Percentiles rank a stretch among this genome's conserved stretches.
These are phyloP conservation scores for Vulpes ferrilata DNA, from an alignment of 2,113 vertebrate genomes.

Conservation along the genomic window DNA sequence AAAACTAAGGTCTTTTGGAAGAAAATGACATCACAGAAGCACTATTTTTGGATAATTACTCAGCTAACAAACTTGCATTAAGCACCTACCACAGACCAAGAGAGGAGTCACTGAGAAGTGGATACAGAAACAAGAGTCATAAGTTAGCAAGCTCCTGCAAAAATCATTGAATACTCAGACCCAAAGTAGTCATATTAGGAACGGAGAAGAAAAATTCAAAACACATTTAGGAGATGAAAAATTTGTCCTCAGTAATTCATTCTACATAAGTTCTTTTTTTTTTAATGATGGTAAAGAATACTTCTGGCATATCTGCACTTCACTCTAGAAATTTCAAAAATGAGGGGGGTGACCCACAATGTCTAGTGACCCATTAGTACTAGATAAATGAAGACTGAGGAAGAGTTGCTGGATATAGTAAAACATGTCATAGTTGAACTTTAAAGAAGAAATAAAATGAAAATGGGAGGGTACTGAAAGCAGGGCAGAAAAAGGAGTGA, in stretches of 20 bases:
- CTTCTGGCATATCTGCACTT: not conserved
- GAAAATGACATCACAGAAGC: not conserved
- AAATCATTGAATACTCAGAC: not conserved
- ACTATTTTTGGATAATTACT: slow-evolving; percentile 21
- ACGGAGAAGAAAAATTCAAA: not conserved
- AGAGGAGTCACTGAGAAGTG: not conserved
- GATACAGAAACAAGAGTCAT: not conserved
- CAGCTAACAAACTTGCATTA: not conserved
- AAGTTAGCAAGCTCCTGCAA: not conserved
- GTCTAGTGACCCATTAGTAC: not conserved
- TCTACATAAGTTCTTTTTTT: not conserved
- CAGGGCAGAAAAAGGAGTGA: not conserved
- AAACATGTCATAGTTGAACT: not conserved
- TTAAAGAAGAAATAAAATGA: not conserved
- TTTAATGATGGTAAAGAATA: not conserved
- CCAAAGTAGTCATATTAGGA: not conserved
- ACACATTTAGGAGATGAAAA: not conserved
- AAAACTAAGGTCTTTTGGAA: not conserved
- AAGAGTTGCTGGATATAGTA: not conserved
- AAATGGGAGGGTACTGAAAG: not conserved
- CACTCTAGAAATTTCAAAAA: not conserved
- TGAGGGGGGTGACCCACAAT: not conserved
- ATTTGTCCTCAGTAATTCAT: not conserved
- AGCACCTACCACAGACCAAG: not conserved
- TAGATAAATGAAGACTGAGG: not conserved